Conservation (phyloP, 2,888 invertebrate genomes). For the Diachrysia chrysitis region DNA sequence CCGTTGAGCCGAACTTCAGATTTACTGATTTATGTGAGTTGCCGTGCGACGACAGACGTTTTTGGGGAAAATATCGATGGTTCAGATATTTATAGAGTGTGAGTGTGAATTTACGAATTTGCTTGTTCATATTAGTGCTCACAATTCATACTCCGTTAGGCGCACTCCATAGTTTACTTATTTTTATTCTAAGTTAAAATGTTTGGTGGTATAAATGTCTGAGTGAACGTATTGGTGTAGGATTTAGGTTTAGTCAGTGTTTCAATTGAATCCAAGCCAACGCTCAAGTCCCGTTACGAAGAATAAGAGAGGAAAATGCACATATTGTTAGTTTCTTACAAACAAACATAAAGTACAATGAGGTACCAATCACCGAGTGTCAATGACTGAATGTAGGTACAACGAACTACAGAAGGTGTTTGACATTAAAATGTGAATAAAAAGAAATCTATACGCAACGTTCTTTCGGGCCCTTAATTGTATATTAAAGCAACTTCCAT, state of each 20-base stretch:
- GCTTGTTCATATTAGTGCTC: too few species aligned
- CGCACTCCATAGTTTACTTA: too few species aligned
- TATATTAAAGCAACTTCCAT: constrained; percentile 7
- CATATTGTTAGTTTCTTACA: constrained; percentile 38
- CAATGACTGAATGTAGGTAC: constrained; percentile 48
- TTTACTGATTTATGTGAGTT: too few species aligned
- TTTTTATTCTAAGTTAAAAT: constrained; percentile 32
- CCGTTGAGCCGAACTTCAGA: too few species aligned
- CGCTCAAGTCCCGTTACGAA: constrained; percentile 23
- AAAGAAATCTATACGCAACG: constrained; percentile 8
- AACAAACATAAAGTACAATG: constrained; percentile 49
- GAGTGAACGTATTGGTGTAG: constrained; percentile 4
- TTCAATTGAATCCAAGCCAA: constrained; percentile 20
- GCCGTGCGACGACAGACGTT: too few species aligned
- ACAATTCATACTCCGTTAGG: too few species aligned
- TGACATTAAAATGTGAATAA: constrained; percentile 32
- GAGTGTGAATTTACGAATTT: too few species aligned
- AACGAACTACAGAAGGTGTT: constrained; percentile 37
- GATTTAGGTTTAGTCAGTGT: not conserved
- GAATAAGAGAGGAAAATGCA: constrained; percentile 25
- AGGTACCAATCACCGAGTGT: constrained; percentile 37
- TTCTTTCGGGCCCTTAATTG: not conserved
- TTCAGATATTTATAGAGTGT: too few species aligned
- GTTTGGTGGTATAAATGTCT: not conserved
- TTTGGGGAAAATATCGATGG: too few species aligned